phyloP scores from a whole-genome alignment of 2,113 vertebrate genomes.

The Solea senegalensis region DNA sequence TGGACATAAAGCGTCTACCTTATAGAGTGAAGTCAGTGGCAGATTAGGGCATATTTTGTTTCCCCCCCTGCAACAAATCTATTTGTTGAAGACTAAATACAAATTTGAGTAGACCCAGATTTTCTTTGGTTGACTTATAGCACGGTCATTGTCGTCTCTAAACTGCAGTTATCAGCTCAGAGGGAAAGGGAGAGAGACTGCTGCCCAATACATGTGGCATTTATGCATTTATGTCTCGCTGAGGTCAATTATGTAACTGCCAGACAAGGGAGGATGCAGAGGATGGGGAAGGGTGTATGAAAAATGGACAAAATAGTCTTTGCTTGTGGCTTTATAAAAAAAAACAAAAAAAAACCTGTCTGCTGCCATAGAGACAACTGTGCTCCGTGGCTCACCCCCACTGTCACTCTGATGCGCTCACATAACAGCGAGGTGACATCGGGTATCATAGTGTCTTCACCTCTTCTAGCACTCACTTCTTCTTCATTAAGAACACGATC shows the following conservation, averaged over 20 bases:
- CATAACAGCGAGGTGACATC: conserved; percentile 29
- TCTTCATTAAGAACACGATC: conserved; percentile 1
- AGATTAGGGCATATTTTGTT: too few relatives aligned
- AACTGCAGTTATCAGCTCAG: conserved; percentile 3
- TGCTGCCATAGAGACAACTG: conserved; percentile 8
- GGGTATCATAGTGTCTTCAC: conserved; percentile 11
- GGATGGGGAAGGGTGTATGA: conserved; percentile 25
- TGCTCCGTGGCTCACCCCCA: not conserved
- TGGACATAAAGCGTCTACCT: too few relatives aligned
- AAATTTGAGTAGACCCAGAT: not conserved
- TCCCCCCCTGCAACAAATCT: too few relatives aligned
- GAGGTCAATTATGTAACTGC: conserved; percentile 29
- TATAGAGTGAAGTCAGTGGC: not conserved
- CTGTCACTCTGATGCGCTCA: conserved; percentile 24
- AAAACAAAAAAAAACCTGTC: not conserved
- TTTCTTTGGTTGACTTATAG: not conserved
- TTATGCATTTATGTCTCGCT: conserved; percentile 10
- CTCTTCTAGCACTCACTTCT: conserved; percentile 3
- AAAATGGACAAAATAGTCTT: conserved; percentile 27
- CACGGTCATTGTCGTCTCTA: not conserved
- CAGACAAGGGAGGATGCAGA: conserved; percentile 17
- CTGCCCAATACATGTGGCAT: conserved; percentile 2
- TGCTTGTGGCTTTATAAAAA: conserved; percentile 1
- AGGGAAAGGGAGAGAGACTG: conserved; percentile 9
- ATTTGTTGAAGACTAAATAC: not conserved